Conservation (phyloP, 2,888 invertebrate genomes). For the Agrenia bidenticulata region DNA sequence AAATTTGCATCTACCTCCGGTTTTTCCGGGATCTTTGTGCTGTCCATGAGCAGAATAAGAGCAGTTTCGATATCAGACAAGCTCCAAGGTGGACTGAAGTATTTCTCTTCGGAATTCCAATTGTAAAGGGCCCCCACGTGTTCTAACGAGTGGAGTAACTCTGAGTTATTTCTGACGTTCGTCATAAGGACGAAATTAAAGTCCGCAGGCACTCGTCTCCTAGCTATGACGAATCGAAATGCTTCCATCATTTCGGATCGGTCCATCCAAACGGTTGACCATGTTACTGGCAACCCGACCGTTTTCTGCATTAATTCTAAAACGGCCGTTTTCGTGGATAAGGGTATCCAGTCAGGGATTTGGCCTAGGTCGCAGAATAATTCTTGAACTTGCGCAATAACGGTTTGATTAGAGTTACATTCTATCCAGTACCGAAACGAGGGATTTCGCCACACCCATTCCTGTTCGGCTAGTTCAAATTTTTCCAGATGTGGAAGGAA, state of each 20-base stretch:
- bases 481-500: no score
- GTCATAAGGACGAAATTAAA: background rate
- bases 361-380: background rate
- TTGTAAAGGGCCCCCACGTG: background rate
- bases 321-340: background rate
- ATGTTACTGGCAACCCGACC: background rate
- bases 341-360: background rate
- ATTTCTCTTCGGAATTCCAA: constrained; percentile 3
- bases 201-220: background rate
- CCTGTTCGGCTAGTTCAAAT: constrained; percentile 3
- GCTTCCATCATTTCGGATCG: background rate
- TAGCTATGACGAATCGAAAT: background rate
- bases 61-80: background rate
- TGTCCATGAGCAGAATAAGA: background rate
- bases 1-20: no score
- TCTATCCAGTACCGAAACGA: background rate
- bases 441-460: background rate
- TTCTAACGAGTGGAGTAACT: background rate
- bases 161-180: background rate
- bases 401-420: background rate
- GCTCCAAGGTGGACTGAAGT: background rate
- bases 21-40: no score
- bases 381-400: background rate
- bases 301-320: background rate
- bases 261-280: background rate